Conservation (phyloP, 2,797 vertebrate species). For the Hoplostethus atlanticus region DNA sequence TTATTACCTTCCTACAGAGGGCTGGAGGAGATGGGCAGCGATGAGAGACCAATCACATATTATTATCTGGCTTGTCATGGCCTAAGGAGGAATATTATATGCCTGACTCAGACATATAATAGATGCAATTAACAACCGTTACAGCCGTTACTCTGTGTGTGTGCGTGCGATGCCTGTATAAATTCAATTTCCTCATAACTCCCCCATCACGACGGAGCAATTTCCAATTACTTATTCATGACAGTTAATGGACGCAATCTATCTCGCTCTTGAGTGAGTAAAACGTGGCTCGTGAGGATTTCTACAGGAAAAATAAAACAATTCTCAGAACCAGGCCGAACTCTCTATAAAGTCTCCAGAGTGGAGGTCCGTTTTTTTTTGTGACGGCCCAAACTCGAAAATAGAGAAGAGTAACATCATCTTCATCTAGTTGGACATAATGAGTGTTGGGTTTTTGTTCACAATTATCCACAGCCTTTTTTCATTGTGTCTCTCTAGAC, state of each 20-base stretch:
- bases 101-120: slow-evolving; percentile 29
- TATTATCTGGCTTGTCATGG: slow-evolving; percentile 16
- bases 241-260: slow-evolving; percentile 47
- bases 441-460: slow-evolving; percentile 12
- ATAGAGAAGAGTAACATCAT: neutral
- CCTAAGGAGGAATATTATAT: slow-evolving; percentile 5
- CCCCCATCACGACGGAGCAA: slow-evolving; percentile 21
- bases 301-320: slow-evolving; percentile 17
- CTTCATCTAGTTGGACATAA: slow-evolving; percentile 19
- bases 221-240: slow-evolving; percentile 50
- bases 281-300: slow-evolving; percentile 21
- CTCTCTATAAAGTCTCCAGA: slow-evolving; percentile 13
- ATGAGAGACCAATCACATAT: slow-evolving; percentile 11
- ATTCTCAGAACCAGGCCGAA: neutral
- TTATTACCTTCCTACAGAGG: slow-evolving; percentile 16
- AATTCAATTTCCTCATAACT: slow-evolving; percentile 40
- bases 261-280: slow-evolving; percentile 12
- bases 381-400: neutral
- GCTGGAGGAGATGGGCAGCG: slow-evolving; percentile 15
- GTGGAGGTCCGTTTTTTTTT: neutral
- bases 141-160: neutral
- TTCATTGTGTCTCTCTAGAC: neutral
- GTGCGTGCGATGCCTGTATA: slow-evolving; percentile 2
- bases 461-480: slow-evolving; percentile 12
- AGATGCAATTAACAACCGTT: slow-evolving; percentile 27